Conservation (phyloP, 2,113 vertebrate species). For the Myotis yumanensis region DNA sequence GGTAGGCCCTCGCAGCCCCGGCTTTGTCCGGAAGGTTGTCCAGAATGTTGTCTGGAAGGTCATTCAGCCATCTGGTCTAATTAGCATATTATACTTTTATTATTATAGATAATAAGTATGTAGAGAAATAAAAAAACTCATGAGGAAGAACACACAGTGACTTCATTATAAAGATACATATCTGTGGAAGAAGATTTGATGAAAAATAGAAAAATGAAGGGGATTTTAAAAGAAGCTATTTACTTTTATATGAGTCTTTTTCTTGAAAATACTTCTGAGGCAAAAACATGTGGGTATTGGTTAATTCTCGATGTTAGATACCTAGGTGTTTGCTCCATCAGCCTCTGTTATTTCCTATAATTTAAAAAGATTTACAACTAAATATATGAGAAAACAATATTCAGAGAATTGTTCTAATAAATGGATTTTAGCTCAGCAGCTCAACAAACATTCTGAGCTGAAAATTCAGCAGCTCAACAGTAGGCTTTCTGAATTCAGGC, state of each 20-base stretch:
- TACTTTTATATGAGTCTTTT: neutral
- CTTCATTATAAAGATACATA: neutral
- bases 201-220: neutral
- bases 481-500: constrained; percentile 42
- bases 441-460: neutral
- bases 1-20: no score
- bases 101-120: no score
- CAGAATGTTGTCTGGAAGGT: no score
- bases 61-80: no score
- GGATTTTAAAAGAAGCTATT: neutral
- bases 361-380: neutral
- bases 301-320: neutral
- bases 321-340: neutral
- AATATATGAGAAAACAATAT: constrained; percentile 12
- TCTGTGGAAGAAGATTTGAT: neutral
- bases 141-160: neutral
- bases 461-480: neutral
- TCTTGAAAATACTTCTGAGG: neutral
- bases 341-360: neutral
- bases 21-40: no score
- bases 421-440: constrained; percentile 45
- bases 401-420: constrained; percentile 61
- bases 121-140: neutral
- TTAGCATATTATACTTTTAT: no score
- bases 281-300: neutral